Percentiles rank a stretch among this genome's conserved stretches.
Evolutionary conservation across 2,113 vertebrate genomes (phyloP).

Genomic region (Cygnus buccinator): DNA sequence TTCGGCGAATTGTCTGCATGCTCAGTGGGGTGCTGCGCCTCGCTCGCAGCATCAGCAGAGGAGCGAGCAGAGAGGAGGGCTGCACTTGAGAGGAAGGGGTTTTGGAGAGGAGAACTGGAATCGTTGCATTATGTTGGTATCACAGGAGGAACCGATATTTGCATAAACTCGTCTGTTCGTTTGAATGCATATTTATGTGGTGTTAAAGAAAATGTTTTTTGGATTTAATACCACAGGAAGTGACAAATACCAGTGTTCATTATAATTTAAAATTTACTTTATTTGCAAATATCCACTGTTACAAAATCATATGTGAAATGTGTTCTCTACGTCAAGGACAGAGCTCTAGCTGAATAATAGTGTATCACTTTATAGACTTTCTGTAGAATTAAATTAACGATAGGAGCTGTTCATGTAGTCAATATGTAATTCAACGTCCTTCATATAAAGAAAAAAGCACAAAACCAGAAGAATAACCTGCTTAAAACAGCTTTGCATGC

Average conservation of each 20-base stretch:
- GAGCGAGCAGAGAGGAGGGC: neutral
- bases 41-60: neutral
- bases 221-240: conserved; percentile 48
- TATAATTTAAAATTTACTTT: conserved; percentile 52
- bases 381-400: neutral
- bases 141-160: conserved; percentile 43
- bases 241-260: conserved; percentile 31
- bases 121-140: neutral
- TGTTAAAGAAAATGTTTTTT: conserved; percentile 45
- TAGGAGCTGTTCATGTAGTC: neutral
- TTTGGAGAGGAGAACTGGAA: neutral
- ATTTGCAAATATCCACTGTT: neutral
- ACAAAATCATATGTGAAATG: neutral
- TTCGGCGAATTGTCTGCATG: neutral
- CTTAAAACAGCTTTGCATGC: neutral
- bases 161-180: conserved; percentile 46
- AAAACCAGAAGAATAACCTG: fast-evolving
- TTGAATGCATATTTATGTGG: conserved; percentile 43
- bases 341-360: neutral
- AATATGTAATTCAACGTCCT: fast-evolving
- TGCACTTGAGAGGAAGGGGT: neutral
- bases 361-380: neutral
- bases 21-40: neutral
- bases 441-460: neutral
- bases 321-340: neutral